Evolutionary conservation across 1,140 invertebrate species (phyloP).

Genomic region (Aplysia californica): DNA sequence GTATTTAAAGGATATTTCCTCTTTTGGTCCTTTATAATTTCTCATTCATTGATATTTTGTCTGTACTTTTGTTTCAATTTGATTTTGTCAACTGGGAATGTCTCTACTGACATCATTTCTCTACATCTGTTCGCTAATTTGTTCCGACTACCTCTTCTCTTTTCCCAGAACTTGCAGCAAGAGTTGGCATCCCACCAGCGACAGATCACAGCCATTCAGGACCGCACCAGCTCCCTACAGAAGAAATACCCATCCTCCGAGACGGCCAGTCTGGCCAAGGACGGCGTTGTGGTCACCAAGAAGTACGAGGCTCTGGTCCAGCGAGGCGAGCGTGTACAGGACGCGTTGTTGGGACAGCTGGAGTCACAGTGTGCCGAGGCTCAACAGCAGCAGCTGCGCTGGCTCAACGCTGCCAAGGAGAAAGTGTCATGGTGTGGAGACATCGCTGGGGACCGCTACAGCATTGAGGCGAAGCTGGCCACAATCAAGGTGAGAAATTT

Average conservation of each 20-base stretch:
- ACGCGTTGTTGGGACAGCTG: constrained; percentile 82
- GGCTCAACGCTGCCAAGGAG: constrained; percentile 83
- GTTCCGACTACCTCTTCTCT: not conserved
- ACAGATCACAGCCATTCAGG: constrained; percentile 77
- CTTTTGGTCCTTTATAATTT: no score
- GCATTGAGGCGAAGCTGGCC: constrained; percentile 89
- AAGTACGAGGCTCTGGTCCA: constrained; percentile 81
- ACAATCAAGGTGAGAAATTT: constrained; percentile 68
- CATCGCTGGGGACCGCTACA: constrained; percentile 87
- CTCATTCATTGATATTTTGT: no score
- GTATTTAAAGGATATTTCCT: no score
- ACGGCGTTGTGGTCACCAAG: constrained; percentile 54
- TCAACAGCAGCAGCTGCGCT: constrained; percentile 81
- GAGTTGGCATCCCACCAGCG: constrained; percentile 74
- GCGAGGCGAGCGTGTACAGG: constrained; percentile 73
- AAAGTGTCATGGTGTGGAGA: constrained; percentile 94
- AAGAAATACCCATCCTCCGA: constrained; percentile 65
- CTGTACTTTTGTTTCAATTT: no score
- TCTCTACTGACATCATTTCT: no score
- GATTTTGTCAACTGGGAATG: no score
- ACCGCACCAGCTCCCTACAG: constrained; percentile 79
- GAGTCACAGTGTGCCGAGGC: constrained; percentile 91
- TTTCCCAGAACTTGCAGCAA: constrained; percentile 62
- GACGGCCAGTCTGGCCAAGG: constrained; percentile 59
- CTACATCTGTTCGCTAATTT: not conserved